phyloP scores from a whole-genome alignment of 64 coral and sea anemone genomes.

The Cladopsammia gracilis region DNA sequence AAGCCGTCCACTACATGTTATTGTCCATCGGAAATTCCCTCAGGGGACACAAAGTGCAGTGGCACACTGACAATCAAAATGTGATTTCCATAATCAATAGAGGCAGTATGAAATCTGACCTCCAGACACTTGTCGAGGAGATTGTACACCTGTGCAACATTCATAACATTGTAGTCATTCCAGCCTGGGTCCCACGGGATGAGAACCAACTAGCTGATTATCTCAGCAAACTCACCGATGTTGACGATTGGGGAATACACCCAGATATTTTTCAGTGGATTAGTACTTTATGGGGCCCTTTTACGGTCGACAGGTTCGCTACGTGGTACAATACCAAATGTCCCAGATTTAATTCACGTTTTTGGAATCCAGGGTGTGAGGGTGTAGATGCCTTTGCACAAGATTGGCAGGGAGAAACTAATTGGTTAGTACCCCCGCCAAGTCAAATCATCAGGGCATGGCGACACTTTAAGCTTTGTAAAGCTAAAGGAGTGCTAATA shows the following conservation, averaged over 20 bases:
- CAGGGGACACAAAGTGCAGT: conserved; percentile 52
- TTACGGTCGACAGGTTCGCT: conserved; percentile 53
- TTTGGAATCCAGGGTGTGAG: conserved; percentile 58
- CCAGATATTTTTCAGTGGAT: conserved; percentile 34
- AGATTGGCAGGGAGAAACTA: conserved; percentile 1
- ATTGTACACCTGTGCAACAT: conserved; percentile 33
- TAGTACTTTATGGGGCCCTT: conserved; percentile 29
- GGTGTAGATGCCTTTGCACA: too few species aligned
- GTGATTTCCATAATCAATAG: conserved; percentile 13
- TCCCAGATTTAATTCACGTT: conserved; percentile 39
- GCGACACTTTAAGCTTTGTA: neutral
- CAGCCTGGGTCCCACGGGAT: conserved; percentile 44
- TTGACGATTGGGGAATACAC: conserved; percentile 49
- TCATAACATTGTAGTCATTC: conserved; percentile 24
- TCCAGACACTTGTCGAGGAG: conserved; percentile 32
- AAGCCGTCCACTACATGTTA: conserved; percentile 53
- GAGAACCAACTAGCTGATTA: conserved; percentile 64
- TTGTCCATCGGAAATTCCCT: conserved; percentile 27
- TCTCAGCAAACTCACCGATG: conserved; percentile 53
- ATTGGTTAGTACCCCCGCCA: neutral
- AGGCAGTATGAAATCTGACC: conserved; percentile 14
- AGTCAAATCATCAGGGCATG: neutral
- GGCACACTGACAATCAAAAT: conserved; percentile 65
- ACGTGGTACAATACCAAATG: conserved; percentile 52
- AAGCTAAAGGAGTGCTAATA: neutral